Evolutionary conservation across 2,113 vertebrate species (phyloP), one percentile per base, ranked within the genome.

Genomic region (Haemorhous mexicanus): DNA sequence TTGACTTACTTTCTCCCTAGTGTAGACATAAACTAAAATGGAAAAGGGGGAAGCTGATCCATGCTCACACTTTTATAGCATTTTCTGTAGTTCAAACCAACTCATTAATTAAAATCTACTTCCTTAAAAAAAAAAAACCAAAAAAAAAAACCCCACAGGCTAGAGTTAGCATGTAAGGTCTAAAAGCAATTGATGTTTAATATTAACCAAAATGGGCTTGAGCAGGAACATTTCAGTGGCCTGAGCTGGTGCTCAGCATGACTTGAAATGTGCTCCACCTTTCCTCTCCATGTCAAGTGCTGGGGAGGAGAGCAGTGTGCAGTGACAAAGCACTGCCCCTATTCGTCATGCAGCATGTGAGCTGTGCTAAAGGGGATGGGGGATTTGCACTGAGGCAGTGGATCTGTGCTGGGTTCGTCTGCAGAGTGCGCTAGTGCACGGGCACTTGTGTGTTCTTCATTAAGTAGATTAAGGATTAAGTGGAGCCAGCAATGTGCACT

Each of bases 141-240:
- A 56, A 21, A 3, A 1, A 22, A 10, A 1, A 24, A n/a, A n/a
- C n/a, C n/a, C n/a, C n/a, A 10, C 43, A 49, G 37, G 16, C 7
- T 70, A 18, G 11, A 55, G 20, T 32, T 77, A 55, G 8, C 28
- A 15, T 35, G 39, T 67, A 58, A 37, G 26, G 37, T 72, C 39
- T 63, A 32, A 72, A 64, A 84, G 10, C 5, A 2, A 5, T 72
- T 76, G 13, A 13, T 75, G 27, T 61, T 89, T 80, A 76, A 23
- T 35, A 59, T 39, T 62, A 53, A 64, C 30, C 46, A 66, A 47
- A 77, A 39, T 66, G 66, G 19, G 20, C 23, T 79, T 89, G 53
- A 82, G 32, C 19, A 55, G 39, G 44, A 64, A 9, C 9, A 11
- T 22, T 68, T 58, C 37, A 33, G 32, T 58, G 32, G 22, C n/a